These are phyloP conservation scores for Dysmachus trigonus DNA, from an alignment of 2,888 invertebrate species.

Conservation along the genomic window DNA sequence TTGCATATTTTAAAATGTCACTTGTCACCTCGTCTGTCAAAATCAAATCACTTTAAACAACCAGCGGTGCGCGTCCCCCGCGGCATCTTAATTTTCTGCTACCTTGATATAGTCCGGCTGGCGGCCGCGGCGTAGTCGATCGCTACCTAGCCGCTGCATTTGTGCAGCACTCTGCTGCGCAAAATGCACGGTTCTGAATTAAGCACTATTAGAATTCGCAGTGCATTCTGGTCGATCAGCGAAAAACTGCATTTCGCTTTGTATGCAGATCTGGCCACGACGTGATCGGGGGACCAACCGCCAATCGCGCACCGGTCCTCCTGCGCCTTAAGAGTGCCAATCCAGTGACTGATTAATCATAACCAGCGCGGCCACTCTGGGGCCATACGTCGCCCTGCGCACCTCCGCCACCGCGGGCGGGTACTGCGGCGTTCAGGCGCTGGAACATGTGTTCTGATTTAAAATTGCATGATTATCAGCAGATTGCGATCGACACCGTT, in stretches of 20 bases:
- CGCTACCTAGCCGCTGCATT: background rate
- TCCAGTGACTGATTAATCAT: conserved; percentile 22
- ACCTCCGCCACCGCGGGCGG: too few relatives aligned
- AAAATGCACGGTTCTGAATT: background rate
- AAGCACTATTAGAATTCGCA: conserved; percentile 28
- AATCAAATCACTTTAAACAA: conserved; percentile 65
- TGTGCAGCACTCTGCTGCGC: background rate
- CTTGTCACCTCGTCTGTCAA: conserved; percentile 65
- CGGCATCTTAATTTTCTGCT: background rate
- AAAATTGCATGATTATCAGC: conserved; percentile 39
- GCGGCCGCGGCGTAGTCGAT: background rate
- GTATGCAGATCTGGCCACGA: conserved; percentile 32
- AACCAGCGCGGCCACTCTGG: background rate
- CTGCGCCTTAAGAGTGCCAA: background rate
- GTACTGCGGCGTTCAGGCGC: background rate
- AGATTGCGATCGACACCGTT: conserved; percentile 33
- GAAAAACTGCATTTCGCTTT: conserved; percentile 24
- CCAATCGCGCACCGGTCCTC: conserved; percentile 8
- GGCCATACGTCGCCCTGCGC: background rate
- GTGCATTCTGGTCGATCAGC: background rate
- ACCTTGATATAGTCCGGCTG: background rate
- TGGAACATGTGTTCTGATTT: conserved; percentile 40
- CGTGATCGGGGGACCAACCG: conserved; percentile 32
- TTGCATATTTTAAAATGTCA: conserved; percentile 56
- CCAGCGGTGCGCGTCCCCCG: conserved; percentile 49